Percentiles rank a stretch among this genome's conserved stretches.
Conservation (phyloP, 2,113 vertebrate genomes). For the Pollachius pollachius region DNA sequence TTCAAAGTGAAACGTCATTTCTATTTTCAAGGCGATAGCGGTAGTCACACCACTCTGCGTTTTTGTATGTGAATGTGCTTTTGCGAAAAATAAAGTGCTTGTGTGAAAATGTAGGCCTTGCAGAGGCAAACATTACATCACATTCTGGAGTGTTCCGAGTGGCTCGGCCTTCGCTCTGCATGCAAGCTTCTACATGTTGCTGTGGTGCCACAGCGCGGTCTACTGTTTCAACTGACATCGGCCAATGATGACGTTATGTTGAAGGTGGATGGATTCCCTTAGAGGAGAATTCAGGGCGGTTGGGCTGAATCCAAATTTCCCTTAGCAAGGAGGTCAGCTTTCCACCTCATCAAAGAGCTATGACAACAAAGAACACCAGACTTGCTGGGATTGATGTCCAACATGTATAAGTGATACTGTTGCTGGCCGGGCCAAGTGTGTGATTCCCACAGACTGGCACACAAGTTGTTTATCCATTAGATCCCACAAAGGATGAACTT, state of each 20-base stretch:
- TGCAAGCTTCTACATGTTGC: slow-evolving; percentile 49
- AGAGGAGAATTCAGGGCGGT: slow-evolving; percentile 20
- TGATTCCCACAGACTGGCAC: no score
- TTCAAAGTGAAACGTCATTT: no score
- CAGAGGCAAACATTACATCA: no score
- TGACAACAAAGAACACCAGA: background rate
- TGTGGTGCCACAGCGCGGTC: background rate
- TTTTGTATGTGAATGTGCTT: background rate
- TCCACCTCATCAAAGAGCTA: slow-evolving; percentile 37
- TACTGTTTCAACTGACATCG: slow-evolving; percentile 16
- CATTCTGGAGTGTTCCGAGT: background rate
- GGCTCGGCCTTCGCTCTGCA: background rate
- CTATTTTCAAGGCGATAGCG: no score
- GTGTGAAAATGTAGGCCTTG: no score
- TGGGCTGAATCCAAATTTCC: slow-evolving; percentile 35
- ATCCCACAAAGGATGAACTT: no score
- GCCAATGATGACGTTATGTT: slow-evolving; percentile 13
- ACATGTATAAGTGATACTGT: no score
- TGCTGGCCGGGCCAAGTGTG: no score
- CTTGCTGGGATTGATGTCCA: no score
- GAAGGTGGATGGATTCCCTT: slow-evolving; percentile 30
- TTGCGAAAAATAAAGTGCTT: no score
- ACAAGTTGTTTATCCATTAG: no score
- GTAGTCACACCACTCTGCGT: no score
- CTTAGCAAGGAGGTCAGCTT: slow-evolving; percentile 20